Percentiles rank a stretch among this genome's conserved stretches.
phyloP scores from a whole-genome alignment of 2,113 vertebrate genomes.

The Pollachius pollachius region DNA sequence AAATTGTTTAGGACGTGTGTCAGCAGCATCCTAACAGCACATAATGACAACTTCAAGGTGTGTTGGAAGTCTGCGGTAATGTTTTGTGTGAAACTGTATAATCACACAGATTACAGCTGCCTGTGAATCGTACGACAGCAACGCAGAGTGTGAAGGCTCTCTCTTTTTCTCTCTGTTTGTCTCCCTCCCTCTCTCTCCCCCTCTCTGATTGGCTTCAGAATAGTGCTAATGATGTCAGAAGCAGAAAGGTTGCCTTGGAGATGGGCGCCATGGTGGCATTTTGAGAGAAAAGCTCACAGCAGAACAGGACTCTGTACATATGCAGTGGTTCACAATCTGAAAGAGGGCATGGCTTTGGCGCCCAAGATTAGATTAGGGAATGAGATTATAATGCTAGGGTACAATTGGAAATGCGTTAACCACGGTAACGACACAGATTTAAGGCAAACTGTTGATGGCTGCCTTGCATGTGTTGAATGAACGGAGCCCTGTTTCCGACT shows the following conservation, averaged over 20 bases:
- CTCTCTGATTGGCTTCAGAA: conserved; percentile 52
- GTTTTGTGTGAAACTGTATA: conserved; percentile 20
- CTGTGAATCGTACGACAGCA: conserved; percentile 56
- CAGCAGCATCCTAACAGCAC: background rate
- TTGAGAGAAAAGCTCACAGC: conserved; percentile 52
- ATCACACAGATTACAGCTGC: conserved; percentile 42
- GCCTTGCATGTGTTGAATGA: no score
- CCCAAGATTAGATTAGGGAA: background rate
- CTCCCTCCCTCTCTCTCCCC: background rate
- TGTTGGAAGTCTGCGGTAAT: background rate
- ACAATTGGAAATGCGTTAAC: no score
- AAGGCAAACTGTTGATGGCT: no score
- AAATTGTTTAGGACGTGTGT: no score
- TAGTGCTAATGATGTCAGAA: conserved; percentile 65
- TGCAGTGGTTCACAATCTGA: conserved; percentile 9
- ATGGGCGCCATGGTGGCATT: conserved; percentile 65
- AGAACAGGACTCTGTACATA: conserved; percentile 37
- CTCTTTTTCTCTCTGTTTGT: conserved; percentile 27
- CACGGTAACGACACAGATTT: no score
- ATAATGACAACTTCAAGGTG: background rate
- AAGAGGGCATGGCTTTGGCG: conserved; percentile 32
- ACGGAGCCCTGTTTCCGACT: no score
- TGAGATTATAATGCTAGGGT: no score
- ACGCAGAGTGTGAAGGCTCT: conserved; percentile 52
- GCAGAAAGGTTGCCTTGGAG: conserved; percentile 70